Evolutionary conservation across 2,888 invertebrate genomes (phyloP).

Genomic region (Lagria hirta): DNA sequence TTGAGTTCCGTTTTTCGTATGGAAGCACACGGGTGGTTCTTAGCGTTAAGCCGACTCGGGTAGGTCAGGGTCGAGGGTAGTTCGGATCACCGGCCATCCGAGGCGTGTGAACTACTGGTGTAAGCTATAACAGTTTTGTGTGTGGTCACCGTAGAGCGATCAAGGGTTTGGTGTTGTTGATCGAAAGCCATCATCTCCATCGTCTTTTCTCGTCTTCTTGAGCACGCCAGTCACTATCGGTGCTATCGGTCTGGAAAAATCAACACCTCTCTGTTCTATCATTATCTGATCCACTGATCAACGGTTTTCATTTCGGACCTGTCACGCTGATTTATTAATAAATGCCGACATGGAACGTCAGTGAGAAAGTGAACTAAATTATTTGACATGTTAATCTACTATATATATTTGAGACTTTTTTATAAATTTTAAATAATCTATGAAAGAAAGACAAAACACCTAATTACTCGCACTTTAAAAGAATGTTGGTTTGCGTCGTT

Average conservation of each 20-base stretch:
- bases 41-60: constrained; percentile 50
- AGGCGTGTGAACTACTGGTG: constrained; percentile 46
- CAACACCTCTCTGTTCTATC: constrained; percentile 33
- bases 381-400: no score
- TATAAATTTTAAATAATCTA: no score
- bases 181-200: no score
- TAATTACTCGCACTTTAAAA: no score
- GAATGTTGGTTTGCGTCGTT: no score
- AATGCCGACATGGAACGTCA: no score
- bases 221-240: constrained; percentile 44
- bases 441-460: no score
- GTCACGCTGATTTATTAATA: no score
- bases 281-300: constrained; percentile 45
- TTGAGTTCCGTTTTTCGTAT: constrained; percentile 32
- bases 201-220: no score
- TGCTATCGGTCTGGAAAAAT: constrained; percentile 47
- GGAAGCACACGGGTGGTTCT: constrained; percentile 51
- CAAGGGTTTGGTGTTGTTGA: constrained; percentile 43
- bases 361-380: no score
- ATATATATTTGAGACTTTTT: no score
- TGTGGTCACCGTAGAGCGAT: constrained; percentile 52
- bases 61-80: constrained; percentile 54
- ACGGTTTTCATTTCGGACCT: constrained; percentile 41
- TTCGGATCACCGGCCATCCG: constrained; percentile 56
- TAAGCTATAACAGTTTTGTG: constrained; percentile 53